phyloP scores from a whole-genome alignment of 2,113 vertebrate species.

The Pseudopodoces humilis region DNA sequence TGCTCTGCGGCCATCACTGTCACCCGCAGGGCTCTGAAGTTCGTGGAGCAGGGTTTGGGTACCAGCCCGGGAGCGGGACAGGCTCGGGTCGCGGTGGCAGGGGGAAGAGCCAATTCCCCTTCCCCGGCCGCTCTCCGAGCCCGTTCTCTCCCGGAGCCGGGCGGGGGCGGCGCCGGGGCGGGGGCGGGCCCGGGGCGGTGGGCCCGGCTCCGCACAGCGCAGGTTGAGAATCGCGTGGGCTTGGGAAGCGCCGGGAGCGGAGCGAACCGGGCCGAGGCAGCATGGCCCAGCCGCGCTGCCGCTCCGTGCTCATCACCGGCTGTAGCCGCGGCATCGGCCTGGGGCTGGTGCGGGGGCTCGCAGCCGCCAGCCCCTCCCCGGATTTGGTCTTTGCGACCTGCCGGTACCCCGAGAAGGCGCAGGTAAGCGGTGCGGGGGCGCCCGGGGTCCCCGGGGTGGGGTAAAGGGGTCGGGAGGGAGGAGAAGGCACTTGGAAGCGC shows the following conservation, averaged over 20 bases:
- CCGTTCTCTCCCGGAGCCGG: background rate
- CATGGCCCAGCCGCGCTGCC: constrained; percentile 63
- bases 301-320: constrained; percentile 77
- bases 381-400: constrained; percentile 74
- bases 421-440: constrained; percentile 47
- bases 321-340: constrained; percentile 77
- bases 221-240: background rate
- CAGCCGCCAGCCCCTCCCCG: constrained; percentile 53
- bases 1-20: rapidly evolving
- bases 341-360: constrained; percentile 74
- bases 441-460: background rate
- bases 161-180: background rate
- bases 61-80: rapidly evolving
- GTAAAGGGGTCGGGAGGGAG: rapidly evolving
- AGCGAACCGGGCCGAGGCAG: background rate
- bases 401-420: constrained; percentile 58
- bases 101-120: background rate
- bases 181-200: background rate
- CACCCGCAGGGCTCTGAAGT: background rate
- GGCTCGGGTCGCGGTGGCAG: rapidly evolving
- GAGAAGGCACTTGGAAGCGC: background rate
- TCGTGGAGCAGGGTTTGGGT: rapidly evolving
- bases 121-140: background rate
- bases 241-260: background rate
- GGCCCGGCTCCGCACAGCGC: background rate